phyloP scores from a whole-genome alignment of 2,888 invertebrate species.

The Heteropelma amictum region DNA sequence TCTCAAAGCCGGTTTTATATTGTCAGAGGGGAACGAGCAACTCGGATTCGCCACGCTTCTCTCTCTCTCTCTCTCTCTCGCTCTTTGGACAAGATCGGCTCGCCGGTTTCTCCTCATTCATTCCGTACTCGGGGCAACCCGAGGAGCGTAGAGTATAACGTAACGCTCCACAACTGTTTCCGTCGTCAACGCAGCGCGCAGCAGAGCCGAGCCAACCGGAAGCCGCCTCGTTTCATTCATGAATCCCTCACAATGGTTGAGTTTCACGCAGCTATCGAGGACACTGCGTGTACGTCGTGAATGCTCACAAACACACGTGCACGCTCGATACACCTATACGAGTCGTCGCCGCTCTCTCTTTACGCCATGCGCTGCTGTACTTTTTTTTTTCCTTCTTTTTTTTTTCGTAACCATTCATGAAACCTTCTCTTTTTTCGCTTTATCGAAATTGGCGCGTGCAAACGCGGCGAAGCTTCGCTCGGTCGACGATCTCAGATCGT shows the following conservation, averaged over 20 bases:
- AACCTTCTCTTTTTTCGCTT: too few species aligned
- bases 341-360: slow-evolving; percentile 14
- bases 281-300: slow-evolving; percentile 58
- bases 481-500: too few species aligned
- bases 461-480: too few species aligned
- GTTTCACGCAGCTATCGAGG: slow-evolving; percentile 76
- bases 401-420: too few species aligned
- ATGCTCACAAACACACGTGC: background rate
- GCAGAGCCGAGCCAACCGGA: slow-evolving; percentile 70
- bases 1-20: slow-evolving; percentile 62
- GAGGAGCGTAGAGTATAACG: slow-evolving; percentile 62
- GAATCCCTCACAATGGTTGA: slow-evolving; percentile 77
- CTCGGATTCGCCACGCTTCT: slow-evolving; percentile 29
- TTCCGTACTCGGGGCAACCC: background rate
- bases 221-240: slow-evolving; percentile 78
- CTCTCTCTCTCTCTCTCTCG: slow-evolving; percentile 28
- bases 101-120: slow-evolving; percentile 24
- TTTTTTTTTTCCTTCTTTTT: slow-evolving; percentile 25
- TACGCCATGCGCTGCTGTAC: background rate
- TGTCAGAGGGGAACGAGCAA: slow-evolving; percentile 22
- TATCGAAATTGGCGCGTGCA: too few species aligned
- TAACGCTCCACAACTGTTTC: slow-evolving; percentile 76
- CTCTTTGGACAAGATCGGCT: slow-evolving; percentile 35
- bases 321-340: slow-evolving; percentile 17
- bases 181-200: slow-evolving; percentile 69